Conservation (phyloP, 1,140 invertebrate species). For the Formica selysi region DNA sequence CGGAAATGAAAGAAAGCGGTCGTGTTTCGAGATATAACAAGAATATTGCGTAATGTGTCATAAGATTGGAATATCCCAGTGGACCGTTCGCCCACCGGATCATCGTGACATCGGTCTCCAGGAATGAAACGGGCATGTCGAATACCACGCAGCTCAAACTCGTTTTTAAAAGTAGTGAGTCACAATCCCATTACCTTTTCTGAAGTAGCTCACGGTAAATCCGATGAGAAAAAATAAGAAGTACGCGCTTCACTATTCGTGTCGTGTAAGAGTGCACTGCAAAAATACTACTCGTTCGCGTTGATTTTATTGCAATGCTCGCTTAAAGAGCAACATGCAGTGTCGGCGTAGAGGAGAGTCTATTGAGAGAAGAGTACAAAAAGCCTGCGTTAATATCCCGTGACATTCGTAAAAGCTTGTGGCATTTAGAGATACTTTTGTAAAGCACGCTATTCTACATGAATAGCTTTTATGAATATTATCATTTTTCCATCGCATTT, state of each 20-base stretch:
- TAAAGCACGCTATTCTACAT: neutral
- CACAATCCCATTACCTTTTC: slow-evolving; percentile 34
- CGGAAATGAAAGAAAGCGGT: slow-evolving; percentile 33
- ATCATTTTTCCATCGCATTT: neutral
- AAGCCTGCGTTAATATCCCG: slow-evolving; percentile 27
- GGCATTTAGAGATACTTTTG: slow-evolving; percentile 22
- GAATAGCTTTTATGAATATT: neutral
- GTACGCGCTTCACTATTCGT: neutral
- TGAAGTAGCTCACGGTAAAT: slow-evolving; percentile 22
- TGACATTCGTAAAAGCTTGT: slow-evolving; percentile 9
- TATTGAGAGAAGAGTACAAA: neutral
- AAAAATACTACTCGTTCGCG: slow-evolving; percentile 23
- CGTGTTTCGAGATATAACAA: neutral
- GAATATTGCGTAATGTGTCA: slow-evolving; percentile 26
- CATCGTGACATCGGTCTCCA: slow-evolving; percentile 23
- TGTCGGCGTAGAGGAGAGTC: too few species aligned
- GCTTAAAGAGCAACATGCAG: slow-evolving; percentile 24
- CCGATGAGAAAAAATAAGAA: slow-evolving; percentile 37
- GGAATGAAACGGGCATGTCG: slow-evolving; percentile 31
- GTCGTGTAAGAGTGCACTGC: neutral
- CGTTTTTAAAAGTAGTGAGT: slow-evolving; percentile 54
- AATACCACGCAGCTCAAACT: slow-evolving; percentile 18
- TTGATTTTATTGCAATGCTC: neutral
- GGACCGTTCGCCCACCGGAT: slow-evolving; percentile 37
- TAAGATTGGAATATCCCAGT: slow-evolving; percentile 44